Conservation (phyloP, 2,888 invertebrate genomes). For the Ellobium chinense region DNA sequence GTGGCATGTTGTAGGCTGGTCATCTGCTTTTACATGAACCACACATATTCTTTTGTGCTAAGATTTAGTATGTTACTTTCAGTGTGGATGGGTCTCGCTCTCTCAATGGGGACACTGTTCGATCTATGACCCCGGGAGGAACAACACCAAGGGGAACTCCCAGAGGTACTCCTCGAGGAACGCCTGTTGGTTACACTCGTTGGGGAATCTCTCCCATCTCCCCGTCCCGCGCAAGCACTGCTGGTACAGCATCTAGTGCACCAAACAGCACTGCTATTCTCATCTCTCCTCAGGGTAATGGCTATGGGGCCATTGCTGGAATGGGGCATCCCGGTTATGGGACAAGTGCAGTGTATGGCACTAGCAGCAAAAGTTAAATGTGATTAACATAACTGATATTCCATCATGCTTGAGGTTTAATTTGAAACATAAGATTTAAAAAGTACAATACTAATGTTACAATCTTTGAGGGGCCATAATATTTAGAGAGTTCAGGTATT, state of each 20-base stretch:
- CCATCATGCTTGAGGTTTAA: no score
- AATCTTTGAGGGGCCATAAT: no score
- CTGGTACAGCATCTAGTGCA: neutral
- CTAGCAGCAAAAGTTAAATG: no score
- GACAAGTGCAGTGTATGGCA: no score
- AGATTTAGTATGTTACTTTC: no score
- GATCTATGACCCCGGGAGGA: conserved; percentile 13
- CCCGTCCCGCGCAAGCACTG: neutral
- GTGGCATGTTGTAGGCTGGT: no score
- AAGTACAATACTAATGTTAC: no score
- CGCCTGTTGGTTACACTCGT: conserved; percentile 43
- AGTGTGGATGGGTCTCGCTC: conserved; percentile 51
- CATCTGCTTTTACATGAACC: no score
- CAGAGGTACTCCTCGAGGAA: conserved; percentile 55
- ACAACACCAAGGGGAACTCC: conserved; percentile 52
- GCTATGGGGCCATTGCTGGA: conserved; percentile 19
- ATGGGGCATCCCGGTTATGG: neutral
- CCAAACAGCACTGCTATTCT: neutral
- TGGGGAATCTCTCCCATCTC: conserved; percentile 12
- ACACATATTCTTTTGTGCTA: no score
- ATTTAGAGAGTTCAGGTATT: no score
- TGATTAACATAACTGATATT: no score
- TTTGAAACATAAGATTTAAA: no score
- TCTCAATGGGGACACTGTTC: conserved; percentile 47
- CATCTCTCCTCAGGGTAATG: neutral